Evolutionary conservation across 2,888 invertebrate species (phyloP).

Genomic region (Epicampocera succincta): DNA sequence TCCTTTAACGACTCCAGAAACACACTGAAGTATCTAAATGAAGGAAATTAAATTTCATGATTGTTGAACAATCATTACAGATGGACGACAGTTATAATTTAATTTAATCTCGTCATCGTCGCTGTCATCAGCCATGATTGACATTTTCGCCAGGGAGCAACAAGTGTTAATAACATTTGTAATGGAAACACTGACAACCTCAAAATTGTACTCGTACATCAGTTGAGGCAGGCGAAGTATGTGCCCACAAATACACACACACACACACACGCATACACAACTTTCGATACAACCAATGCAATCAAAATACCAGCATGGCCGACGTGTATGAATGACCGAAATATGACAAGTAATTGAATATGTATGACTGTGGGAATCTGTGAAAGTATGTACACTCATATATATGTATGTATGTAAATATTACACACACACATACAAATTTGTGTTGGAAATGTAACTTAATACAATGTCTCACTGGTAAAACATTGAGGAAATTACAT

Average conservation of each 20-base stretch:
- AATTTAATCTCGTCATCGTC: constrained; percentile 63
- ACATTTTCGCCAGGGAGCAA: constrained; percentile 58
- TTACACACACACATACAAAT: too few relatives aligned
- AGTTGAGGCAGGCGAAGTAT: too few relatives aligned
- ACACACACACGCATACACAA: not conserved
- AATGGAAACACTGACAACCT: constrained; percentile 41
- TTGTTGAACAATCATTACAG: constrained; percentile 70
- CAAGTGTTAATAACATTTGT: constrained; percentile 68
- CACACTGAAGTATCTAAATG: constrained; percentile 13
- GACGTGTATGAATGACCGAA: constrained; percentile 59
- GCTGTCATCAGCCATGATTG: constrained; percentile 61
- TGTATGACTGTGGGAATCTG: constrained; percentile 3
- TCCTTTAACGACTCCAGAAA: not conserved
- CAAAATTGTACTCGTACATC: not conserved
- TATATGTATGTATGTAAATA: constrained; percentile 5
- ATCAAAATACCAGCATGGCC: constrained; percentile 44
- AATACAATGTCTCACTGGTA: constrained; percentile 41
- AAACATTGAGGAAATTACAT: constrained; percentile 66
- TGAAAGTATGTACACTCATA: not conserved
- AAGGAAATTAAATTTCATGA: constrained; percentile 78
- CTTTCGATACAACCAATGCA: constrained; percentile 37
- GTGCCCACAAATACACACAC: not conserved
- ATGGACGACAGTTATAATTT: constrained; percentile 66
- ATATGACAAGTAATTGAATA: constrained; percentile 44
- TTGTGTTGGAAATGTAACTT: constrained; percentile 24